These are phyloP conservation scores for Drosophila kuntzei DNA, from an alignment of 2,888 invertebrate genomes.

Conservation along the genomic window DNA sequence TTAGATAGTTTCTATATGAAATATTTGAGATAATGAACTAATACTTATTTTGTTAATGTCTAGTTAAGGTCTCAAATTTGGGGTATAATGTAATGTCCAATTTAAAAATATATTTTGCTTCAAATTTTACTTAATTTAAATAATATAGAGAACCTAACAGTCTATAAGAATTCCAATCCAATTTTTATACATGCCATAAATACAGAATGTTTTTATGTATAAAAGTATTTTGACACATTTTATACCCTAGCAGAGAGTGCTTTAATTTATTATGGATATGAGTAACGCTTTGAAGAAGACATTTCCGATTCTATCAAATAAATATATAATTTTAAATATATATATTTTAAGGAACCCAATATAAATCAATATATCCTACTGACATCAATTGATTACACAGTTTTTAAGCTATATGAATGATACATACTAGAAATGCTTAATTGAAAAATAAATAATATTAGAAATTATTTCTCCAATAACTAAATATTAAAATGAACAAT, in stretches of 20 bases:
- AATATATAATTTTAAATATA: neutral
- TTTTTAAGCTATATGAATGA: no score
- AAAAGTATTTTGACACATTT: constrained; percentile 31
- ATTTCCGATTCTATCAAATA: neutral
- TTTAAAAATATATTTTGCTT: neutral
- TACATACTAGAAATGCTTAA: no score
- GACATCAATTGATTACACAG: neutral
- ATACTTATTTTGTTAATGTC: no score
- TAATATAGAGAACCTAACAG: neutral
- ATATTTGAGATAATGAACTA: no score
- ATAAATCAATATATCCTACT: no score
- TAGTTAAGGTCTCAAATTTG: no score
- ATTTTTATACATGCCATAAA: neutral
- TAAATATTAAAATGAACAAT: no score
- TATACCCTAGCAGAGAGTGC: neutral
- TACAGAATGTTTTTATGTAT: constrained; percentile 5
- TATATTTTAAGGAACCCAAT: no score
- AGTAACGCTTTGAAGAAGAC: neutral
- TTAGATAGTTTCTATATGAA: no score
- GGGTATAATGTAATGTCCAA: no score
- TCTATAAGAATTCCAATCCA: neutral
- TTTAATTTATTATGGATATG: constrained; percentile 1
- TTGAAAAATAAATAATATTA: no score
- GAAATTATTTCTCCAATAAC: no score
- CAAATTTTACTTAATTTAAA: neutral